phyloP scores from a whole-genome alignment of 2,888 invertebrate species.

The Ptilodon capucinus region DNA sequence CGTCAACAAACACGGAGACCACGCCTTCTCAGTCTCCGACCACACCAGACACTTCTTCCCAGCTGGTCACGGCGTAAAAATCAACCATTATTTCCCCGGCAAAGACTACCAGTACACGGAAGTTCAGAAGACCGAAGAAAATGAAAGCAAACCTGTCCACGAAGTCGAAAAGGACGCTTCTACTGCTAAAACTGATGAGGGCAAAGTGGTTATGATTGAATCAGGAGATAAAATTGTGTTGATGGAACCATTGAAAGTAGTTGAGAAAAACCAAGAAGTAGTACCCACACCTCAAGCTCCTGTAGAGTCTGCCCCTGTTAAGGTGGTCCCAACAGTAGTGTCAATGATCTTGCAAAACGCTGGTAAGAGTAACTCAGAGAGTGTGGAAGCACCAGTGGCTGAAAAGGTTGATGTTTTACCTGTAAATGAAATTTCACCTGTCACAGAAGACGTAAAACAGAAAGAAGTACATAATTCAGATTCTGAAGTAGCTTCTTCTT shows the following conservation, averaged over 20 bases:
- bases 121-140: conserved; percentile 18
- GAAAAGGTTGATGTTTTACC: conserved; percentile 25
- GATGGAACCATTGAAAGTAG: conserved; percentile 31
- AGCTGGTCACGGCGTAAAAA: conserved; percentile 60
- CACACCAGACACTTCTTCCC: conserved; percentile 65
- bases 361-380: conserved; percentile 20
- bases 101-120: conserved; percentile 46
- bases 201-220: conserved; percentile 28
- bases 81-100: conserved; percentile 68
- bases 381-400: conserved; percentile 13
- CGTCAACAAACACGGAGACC: conserved; percentile 63
- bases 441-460: conserved; percentile 28
- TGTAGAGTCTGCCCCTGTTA: conserved; percentile 28
- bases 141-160: conserved; percentile 43
- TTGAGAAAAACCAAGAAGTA: conserved; percentile 11
- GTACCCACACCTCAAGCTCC: conserved; percentile 32
- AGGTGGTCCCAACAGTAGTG: conserved; percentile 42
- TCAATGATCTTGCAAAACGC: conserved; percentile 32
- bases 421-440: conserved; percentile 9
- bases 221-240: conserved; percentile 36
- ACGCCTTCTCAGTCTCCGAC: conserved; percentile 62
- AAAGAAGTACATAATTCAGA: conserved; percentile 46
- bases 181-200: conserved; percentile 19
- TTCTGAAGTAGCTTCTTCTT: conserved; percentile 72
- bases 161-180: conserved; percentile 36